These are phyloP conservation scores for Mixornis gularis DNA, from an alignment of 2,113 vertebrate genomes.

Conservation along the genomic window DNA sequence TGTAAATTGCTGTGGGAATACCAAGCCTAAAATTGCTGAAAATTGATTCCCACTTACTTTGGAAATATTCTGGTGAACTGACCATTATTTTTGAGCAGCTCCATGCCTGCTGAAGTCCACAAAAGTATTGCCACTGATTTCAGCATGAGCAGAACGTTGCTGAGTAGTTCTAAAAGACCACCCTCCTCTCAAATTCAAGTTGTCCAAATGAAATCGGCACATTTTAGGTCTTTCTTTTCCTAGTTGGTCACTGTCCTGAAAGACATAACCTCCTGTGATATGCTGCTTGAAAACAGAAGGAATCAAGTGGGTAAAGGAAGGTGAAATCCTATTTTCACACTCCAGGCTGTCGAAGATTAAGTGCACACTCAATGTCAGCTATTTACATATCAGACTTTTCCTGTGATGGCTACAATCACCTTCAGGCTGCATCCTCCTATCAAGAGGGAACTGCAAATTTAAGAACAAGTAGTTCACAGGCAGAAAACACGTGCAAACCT, in stretches of 20 bases:
- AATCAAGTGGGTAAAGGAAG: neutral
- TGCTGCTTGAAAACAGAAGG: neutral
- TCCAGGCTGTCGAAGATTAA: neutral
- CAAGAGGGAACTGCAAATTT: fast-evolving
- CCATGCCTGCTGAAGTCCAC: neutral
- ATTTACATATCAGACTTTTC: neutral
- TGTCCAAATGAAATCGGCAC: neutral
- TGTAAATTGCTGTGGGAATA: neutral
- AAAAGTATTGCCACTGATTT: neutral
- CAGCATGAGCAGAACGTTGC: neutral
- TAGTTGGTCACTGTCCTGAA: neutral
- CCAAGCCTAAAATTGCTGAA: neutral
- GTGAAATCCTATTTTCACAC: neutral
- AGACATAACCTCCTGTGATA: fast-evolving
- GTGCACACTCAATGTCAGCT: fast-evolving
- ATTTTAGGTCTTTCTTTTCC: neutral
- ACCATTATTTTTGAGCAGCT: neutral
- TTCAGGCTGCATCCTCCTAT: neutral
- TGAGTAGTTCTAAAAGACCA: neutral
- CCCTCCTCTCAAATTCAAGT: neutral
- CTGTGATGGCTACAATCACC: neutral
- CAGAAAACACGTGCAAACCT: neutral
- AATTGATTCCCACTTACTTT: neutral
- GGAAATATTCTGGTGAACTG: neutral
- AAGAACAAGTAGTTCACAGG: neutral